Evolutionary conservation across 2,797 vertebrate species (phyloP), one percentile per base, ranked within the genome.

Genomic region (Amphiprion clarkii): DNA sequence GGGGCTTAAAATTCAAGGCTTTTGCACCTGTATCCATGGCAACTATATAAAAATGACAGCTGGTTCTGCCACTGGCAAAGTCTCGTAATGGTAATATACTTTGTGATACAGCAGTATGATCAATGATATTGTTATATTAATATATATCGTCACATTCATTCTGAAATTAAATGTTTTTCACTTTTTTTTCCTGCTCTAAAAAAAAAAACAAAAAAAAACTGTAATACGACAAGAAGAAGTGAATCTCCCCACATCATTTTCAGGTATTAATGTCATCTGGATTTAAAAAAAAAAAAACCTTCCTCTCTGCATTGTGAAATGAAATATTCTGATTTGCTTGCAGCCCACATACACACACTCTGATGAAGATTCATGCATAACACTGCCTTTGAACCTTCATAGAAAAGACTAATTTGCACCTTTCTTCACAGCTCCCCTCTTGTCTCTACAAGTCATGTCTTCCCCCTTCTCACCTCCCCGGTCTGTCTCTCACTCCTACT

Each of bases 341-440:
- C 63, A 27, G 40, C 61, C 63, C 76, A 52, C 88, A 75, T 21
- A 39, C 69, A 53, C 67, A 71, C 36, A 29, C 72, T 14, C 56
- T 71, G 78, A 87, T 77, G 63, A 77, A 73, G 76, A 87, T 76
- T 89, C 79, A 81, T 80, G 57, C 79, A 56, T 68, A 88, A 76
- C 87, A 81, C 75, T 74, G 81, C 58, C 75, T 88, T 88, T 90
- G 87, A 91, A 89, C 83, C 76, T 44, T 83, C 70, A 42, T 42
- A 76, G 84, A 87, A 92, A 90, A 89, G 78, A 87, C 86, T 88
- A 73, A 93, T 94, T 94, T 92, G 71, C 89, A 90, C 87, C 86
- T 89, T 86, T 87, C 84, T 86, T 84, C 82, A 83, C 79, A 80
- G 77, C 71, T 82, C 81, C 44, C 52, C 48, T 80, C 86, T 79